A percentile compares a stretch with the other conserved stretches of the same genome.
Conservation (phyloP, 2,113 vertebrate genomes). For the Nerophis lumbriciformis region DNA sequence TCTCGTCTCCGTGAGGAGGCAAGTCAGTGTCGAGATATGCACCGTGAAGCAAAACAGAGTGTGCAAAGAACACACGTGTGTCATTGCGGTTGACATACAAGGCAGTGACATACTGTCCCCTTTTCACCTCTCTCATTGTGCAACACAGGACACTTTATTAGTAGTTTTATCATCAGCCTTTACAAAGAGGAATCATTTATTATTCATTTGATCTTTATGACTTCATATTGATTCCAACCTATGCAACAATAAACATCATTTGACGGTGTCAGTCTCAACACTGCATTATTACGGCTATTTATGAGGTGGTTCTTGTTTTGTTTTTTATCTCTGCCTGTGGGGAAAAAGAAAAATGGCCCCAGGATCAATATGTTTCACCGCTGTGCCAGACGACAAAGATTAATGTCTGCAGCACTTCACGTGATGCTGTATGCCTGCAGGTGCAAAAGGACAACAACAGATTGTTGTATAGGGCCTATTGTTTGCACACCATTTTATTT, state of each 20-base stretch:
- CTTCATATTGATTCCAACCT: too few relatives aligned
- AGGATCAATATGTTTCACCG: conserved; percentile 26
- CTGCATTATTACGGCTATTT: conserved; percentile 1
- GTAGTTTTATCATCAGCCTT: too few relatives aligned
- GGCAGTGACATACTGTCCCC: conserved; percentile 1
- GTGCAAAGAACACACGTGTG: conserved; percentile 8
- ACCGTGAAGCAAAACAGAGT: conserved; percentile 16
- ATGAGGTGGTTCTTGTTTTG: neutral
- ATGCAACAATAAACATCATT: too few relatives aligned
- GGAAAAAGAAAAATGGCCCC: conserved; percentile 17
- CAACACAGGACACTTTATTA: too few relatives aligned
- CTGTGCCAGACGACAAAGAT: conserved; percentile 18
- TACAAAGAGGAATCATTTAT: too few relatives aligned
- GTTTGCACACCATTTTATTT: neutral
- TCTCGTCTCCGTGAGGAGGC: conserved; percentile 6
- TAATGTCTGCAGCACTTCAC: conserved; percentile 10
- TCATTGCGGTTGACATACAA: too few relatives aligned
- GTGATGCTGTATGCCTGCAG: conserved; percentile 5
- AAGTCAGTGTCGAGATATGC: conserved; percentile 47
- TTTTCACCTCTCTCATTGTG: neutral
- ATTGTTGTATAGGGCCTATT: neutral
- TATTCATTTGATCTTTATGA: too few relatives aligned
- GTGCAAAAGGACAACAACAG: neutral
- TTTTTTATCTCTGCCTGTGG: neutral
- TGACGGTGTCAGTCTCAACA: too few relatives aligned